phyloP scores from a whole-genome alignment of 2,797 vertebrate genomes.

The Heterohyrax brucei region DNA sequence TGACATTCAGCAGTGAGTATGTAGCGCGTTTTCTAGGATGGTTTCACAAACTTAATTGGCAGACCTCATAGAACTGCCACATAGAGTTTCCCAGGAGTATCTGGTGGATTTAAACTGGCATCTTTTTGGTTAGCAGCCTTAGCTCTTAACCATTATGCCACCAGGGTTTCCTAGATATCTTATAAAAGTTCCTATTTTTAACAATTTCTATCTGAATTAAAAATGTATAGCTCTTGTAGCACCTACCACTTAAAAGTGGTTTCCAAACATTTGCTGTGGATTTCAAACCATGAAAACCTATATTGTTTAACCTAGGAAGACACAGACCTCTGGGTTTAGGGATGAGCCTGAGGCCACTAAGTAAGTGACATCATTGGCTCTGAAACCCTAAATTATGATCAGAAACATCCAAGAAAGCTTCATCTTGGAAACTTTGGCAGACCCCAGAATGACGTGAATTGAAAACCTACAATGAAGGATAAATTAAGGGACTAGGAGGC shows the following conservation, averaged over 20 bases:
- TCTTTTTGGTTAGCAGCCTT: no score
- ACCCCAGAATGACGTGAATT: neutral
- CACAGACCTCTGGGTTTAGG: neutral
- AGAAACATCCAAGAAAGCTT: constrained; percentile 39
- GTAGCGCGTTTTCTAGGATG: no score
- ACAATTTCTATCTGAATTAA: constrained; percentile 24
- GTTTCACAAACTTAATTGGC: no score
- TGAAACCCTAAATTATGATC: neutral
- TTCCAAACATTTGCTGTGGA: constrained; percentile 63
- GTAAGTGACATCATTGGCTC: neutral
- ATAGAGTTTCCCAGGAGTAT: no score
- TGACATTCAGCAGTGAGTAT: no score
- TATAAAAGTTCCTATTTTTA: neutral
- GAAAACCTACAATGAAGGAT: neutral
- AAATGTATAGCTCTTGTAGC: neutral
- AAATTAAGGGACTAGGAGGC: neutral
- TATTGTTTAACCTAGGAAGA: constrained; percentile 64
- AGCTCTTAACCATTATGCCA: no score
- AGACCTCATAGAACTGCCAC: no score
- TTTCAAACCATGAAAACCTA: constrained; percentile 56
- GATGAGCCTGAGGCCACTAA: neutral
- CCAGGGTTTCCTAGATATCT: neutral
- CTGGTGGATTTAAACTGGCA: no score
- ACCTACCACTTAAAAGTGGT: constrained; percentile 8
- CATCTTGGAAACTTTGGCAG: neutral